Percentiles rank a stretch among this genome's conserved stretches.
Conservation (phyloP, 2,113 vertebrate genomes). For the Ornithorhynchus anatinus region DNA sequence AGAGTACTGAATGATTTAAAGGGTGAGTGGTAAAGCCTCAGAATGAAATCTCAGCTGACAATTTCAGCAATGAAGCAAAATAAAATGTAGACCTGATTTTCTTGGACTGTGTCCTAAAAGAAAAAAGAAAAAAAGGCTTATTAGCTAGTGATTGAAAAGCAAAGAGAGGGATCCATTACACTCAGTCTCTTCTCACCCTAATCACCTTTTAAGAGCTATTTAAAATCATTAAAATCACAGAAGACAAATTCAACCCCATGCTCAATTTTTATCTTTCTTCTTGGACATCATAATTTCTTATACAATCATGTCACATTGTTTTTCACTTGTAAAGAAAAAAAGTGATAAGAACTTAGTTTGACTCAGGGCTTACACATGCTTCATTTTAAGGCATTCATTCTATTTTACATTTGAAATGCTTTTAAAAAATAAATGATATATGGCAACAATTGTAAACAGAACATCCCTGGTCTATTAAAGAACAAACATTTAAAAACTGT, state of each 20-base stretch:
- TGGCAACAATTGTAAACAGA: no score
- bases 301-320: no score
- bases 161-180: neutral
- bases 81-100: slow-evolving; percentile 2
- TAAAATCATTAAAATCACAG: no score
- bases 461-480: neutral
- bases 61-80: neutral
- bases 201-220: neutral
- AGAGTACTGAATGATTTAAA: neutral
- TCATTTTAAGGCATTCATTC: no score
- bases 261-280: no score
- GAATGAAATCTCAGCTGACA: slow-evolving; percentile 1
- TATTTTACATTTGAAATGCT: no score
- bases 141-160: slow-evolving; percentile 14
- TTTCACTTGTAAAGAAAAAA: no score
- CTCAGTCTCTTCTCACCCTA: neutral
- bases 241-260: no score
- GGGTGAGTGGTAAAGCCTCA: neutral
- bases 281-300: no score
- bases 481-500: slow-evolving; percentile 13
- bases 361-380: no score
- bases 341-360: no score
- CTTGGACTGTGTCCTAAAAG: slow-evolving; percentile 14
- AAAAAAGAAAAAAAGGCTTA: neutral
- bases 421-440: no score